Evolutionary conservation across 2,888 invertebrate genomes (phyloP).

Genomic region (Limenitis camilla): DNA sequence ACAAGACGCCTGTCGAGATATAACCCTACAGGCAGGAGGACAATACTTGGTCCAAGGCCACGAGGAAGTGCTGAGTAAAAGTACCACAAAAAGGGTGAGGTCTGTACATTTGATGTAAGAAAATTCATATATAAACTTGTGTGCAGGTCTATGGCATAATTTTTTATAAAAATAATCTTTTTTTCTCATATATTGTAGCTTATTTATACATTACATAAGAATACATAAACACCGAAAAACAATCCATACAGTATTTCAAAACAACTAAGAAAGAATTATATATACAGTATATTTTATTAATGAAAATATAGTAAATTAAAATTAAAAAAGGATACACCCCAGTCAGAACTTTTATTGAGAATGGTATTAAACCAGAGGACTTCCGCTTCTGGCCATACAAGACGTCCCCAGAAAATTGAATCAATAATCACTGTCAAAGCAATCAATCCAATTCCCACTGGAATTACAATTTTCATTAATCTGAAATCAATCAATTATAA

Average conservation of each 20-base stretch:
- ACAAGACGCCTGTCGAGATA: slow-evolving; percentile 82
- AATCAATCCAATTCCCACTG: slow-evolving; percentile 80
- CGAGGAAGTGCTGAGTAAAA: slow-evolving; percentile 98
- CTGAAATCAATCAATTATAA: slow-evolving; percentile 56
- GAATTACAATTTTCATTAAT: slow-evolving; percentile 80
- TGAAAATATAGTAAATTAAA: not conserved
- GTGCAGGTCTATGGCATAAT: too few relatives aligned
- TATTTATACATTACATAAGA: not conserved
- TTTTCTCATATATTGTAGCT: not conserved
- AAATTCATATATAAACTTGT: not conserved
- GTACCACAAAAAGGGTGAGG: slow-evolving; percentile 97
- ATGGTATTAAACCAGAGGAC: slow-evolving; percentile 97
- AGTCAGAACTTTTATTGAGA: slow-evolving; percentile 94
- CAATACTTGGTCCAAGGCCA: slow-evolving; percentile 86
- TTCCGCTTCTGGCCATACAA: slow-evolving; percentile 97
- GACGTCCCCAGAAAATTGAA: slow-evolving; percentile 92
- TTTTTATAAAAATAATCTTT: too few relatives aligned
- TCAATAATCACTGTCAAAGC: slow-evolving; percentile 86
- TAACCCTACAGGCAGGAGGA: slow-evolving; percentile 86
- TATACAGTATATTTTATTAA: not conserved
- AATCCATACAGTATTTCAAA: too few relatives aligned
- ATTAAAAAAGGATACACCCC: slow-evolving; percentile 95
- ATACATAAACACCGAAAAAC: not conserved
- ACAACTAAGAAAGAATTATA: not conserved
- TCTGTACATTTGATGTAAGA: slow-evolving; percentile 67